Percentiles rank a stretch among this genome's conserved stretches.
These are phyloP conservation scores for Teleogryllus occipitalis DNA, from an alignment of 1,140 invertebrate species.

Conservation along the genomic window DNA sequence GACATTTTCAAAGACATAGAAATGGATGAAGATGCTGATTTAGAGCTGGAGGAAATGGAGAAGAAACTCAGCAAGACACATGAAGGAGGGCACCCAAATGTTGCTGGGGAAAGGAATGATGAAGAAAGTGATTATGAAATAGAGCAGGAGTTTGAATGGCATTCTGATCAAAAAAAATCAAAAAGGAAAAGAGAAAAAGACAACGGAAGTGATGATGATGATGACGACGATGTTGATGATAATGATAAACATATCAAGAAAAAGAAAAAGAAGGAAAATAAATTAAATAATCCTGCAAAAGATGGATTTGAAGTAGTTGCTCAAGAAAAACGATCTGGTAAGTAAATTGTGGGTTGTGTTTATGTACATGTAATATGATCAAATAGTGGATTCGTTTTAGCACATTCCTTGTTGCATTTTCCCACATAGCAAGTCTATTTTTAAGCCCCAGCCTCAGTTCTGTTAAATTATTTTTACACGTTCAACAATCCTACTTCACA, in stretches of 20 bases:
- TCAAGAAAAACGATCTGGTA: constrained; percentile 31
- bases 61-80: constrained; percentile 51
- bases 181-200: constrained; percentile 54
- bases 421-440: too few relatives aligned
- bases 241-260: constrained; percentile 29
- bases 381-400: too few relatives aligned
- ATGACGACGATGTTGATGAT: constrained; percentile 23
- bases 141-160: constrained; percentile 8
- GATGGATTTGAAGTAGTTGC: constrained; percentile 56
- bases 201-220: constrained; percentile 31
- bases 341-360: too few relatives aligned
- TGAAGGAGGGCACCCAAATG: constrained; percentile 25
- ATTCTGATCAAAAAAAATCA: constrained; percentile 25
- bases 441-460: too few relatives aligned
- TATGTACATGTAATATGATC: too few relatives aligned
- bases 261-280: constrained; percentile 48
- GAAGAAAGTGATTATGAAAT: constrained; percentile 20
- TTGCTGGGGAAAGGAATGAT: constrained; percentile 23
- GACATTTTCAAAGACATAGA: constrained; percentile 77
- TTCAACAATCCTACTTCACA: too few relatives aligned
- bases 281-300: constrained; percentile 33
- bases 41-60: constrained; percentile 72
- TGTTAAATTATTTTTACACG: too few relatives aligned
- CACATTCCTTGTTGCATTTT: too few relatives aligned
- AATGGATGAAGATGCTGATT: constrained; percentile 74